Evolutionary conservation across 2,113 vertebrate genomes (phyloP).

Genomic region (Crotophaga sulcirostris): DNA sequence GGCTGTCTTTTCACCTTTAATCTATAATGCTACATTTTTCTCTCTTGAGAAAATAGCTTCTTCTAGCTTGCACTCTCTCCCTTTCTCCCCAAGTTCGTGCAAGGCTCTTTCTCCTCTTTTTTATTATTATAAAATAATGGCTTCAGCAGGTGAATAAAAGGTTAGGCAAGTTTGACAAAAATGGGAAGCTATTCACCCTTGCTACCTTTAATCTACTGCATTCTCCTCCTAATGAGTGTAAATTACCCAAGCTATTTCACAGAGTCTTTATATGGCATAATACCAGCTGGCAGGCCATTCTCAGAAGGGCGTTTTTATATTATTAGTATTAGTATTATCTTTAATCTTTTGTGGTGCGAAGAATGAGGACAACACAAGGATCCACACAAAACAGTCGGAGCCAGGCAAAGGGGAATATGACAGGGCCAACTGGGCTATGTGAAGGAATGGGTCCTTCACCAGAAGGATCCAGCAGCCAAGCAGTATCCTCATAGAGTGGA

Average conservation of each 20-base stretch:
- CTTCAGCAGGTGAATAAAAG: conserved; percentile 83
- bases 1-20: conserved; percentile 84
- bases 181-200: conserved; percentile 83
- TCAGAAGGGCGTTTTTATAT: conserved; percentile 71
- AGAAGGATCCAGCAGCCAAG: neutral
- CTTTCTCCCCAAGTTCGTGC: conserved; percentile 67
- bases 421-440: neutral
- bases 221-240: conserved; percentile 81
- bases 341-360: conserved; percentile 79
- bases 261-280: conserved; percentile 76
- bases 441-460: conserved; percentile 34
- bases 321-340: conserved; percentile 78
- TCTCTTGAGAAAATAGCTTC: conserved; percentile 81
- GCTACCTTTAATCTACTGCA: conserved; percentile 86
- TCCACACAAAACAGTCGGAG: conserved; percentile 34
- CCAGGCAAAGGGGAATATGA: neutral
- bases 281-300: conserved; percentile 68
- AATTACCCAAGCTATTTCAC: conserved; percentile 83
- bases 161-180: conserved; percentile 83
- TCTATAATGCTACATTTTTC: conserved; percentile 78
- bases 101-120: conserved; percentile 72
- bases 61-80: conserved; percentile 73
- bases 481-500: neutral
- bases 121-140: conserved; percentile 83
- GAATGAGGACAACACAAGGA: conserved; percentile 71